phyloP scores from a whole-genome alignment of 1,140 invertebrate genomes.

The Dendrolimus punctatus region DNA sequence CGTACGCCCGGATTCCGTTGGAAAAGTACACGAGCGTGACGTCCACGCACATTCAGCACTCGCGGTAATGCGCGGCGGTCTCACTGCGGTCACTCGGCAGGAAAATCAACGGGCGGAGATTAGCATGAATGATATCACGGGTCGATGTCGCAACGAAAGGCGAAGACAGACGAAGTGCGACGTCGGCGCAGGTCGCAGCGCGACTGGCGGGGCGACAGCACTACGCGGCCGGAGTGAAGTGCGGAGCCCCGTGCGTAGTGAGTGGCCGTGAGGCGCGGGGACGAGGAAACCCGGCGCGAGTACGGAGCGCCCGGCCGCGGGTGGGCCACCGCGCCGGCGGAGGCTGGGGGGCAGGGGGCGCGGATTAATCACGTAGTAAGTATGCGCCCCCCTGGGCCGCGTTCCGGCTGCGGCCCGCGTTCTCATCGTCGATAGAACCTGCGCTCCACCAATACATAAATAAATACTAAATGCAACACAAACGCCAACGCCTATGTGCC shows the following conservation, averaged over 20 bases:
- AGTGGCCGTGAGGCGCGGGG: slow-evolving; percentile 67
- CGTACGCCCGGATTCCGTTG: slow-evolving; percentile 44
- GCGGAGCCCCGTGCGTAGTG: slow-evolving; percentile 60
- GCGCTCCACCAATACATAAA: slow-evolving; percentile 60
- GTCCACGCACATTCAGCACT: slow-evolving; percentile 62
- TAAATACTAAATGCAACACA: slow-evolving; percentile 64
- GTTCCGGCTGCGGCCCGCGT: slow-evolving; percentile 32
- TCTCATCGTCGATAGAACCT: slow-evolving; percentile 46
- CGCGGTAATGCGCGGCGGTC: slow-evolving; percentile 46
- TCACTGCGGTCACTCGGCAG: slow-evolving; percentile 60
- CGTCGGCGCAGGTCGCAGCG: slow-evolving; percentile 58
- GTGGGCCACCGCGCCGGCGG: slow-evolving; percentile 28
- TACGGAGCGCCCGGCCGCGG: slow-evolving; percentile 45
- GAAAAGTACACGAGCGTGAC: slow-evolving; percentile 56
- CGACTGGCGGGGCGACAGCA: slow-evolving; percentile 51
- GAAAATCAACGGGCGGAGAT: slow-evolving; percentile 63
- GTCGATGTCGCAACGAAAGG: slow-evolving; percentile 18
- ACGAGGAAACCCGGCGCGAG: slow-evolving; percentile 65
- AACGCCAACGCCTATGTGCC: slow-evolving; percentile 44
- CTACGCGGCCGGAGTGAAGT: slow-evolving; percentile 26
- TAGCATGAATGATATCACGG: slow-evolving; percentile 63
- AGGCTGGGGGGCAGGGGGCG: slow-evolving; percentile 27
- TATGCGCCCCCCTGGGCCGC: slow-evolving; percentile 47
- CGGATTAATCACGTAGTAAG: slow-evolving; percentile 70
- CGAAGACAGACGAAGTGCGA: slow-evolving; percentile 31